A percentile compares a stretch with the other conserved stretches of the same genome.
phyloP scores from a whole-genome alignment of 30 jellyfish, hydroid and myxozoan genomes.

The Aurelia coerulea region DNA sequence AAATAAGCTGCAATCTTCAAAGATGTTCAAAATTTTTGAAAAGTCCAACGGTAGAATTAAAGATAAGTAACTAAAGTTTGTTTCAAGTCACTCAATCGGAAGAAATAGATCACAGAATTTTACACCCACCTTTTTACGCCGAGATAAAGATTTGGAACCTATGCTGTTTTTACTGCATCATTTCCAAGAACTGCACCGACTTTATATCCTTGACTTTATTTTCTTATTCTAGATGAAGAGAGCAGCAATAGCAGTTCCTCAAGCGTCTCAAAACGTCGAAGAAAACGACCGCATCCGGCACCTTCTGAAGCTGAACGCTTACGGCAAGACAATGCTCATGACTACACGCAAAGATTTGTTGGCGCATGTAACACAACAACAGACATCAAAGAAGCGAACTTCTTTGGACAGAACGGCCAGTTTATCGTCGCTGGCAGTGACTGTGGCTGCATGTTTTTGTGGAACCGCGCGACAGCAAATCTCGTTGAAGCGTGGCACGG shows the following conservation, averaged over 20 bases:
- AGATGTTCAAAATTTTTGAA: too few species aligned
- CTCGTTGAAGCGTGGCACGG: constrained; percentile 98
- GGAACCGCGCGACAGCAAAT: constrained; percentile 95
- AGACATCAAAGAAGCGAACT: constrained; percentile 95
- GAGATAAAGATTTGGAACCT: too few species aligned
- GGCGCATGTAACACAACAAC: constrained; percentile 99
- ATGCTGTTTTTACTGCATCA: too few species aligned
- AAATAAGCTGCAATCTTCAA: too few species aligned
- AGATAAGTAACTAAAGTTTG: too few species aligned
- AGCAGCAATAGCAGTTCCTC: constrained; percentile 35
- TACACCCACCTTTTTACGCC: too few species aligned
- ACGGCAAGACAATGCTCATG: constrained; percentile 82
- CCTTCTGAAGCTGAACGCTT: constrained; percentile 76
- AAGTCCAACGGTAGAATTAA: too few species aligned
- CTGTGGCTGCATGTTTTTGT: constrained; percentile 95
- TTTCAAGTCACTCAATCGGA: too few species aligned
- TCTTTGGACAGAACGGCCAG: constrained; percentile 88
- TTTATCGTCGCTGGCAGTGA: constrained; percentile 97
- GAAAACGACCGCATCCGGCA: constrained; percentile 71
- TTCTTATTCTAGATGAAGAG: constrained; percentile 8
- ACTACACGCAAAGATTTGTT: constrained; percentile 81
- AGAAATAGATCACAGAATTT: too few species aligned
- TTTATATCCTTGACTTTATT: too few species aligned
- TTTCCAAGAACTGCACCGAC: too few species aligned
- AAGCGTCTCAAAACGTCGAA: constrained; percentile 54